A percentile compares a stretch with the other conserved stretches of the same genome.
These are phyloP conservation scores for Ficedula albicollis DNA, from an alignment of 2,797 vertebrate species.

Conservation along the genomic window DNA sequence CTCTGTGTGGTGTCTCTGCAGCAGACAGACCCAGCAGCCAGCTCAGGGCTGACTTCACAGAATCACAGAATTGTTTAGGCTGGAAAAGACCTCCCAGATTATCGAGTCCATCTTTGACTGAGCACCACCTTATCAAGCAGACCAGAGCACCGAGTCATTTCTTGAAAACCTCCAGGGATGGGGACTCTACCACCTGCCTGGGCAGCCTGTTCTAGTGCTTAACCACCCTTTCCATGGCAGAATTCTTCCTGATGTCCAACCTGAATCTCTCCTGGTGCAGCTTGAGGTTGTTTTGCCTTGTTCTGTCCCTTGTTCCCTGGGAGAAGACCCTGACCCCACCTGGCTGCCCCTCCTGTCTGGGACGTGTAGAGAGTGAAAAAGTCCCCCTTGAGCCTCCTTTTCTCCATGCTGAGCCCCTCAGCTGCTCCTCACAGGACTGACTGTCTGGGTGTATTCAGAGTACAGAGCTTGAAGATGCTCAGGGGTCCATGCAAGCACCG, in stretches of 20 bases:
- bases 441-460: background rate
- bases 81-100: background rate
- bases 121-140: background rate
- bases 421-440: background rate
- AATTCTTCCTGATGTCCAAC: background rate
- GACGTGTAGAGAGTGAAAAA: background rate
- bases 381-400: background rate
- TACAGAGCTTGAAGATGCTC: background rate
- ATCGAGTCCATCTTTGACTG: accelerated
- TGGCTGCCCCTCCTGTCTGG: background rate
- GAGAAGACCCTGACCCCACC: background rate
- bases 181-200: background rate
- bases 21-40: background rate
- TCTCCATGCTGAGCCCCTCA: background rate
- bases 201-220: background rate
- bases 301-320: background rate
- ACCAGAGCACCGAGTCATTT: background rate
- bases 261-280: background rate
- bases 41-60: background rate
- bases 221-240: background rate
- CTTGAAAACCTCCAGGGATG: background rate
- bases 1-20: background rate
- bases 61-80: background rate
- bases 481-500: accelerated
- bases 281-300: background rate